Percentiles rank a stretch among this genome's conserved stretches.
Conservation (phyloP, 2,797 vertebrate genomes). For the Urocyon cinereoargenteus region DNA sequence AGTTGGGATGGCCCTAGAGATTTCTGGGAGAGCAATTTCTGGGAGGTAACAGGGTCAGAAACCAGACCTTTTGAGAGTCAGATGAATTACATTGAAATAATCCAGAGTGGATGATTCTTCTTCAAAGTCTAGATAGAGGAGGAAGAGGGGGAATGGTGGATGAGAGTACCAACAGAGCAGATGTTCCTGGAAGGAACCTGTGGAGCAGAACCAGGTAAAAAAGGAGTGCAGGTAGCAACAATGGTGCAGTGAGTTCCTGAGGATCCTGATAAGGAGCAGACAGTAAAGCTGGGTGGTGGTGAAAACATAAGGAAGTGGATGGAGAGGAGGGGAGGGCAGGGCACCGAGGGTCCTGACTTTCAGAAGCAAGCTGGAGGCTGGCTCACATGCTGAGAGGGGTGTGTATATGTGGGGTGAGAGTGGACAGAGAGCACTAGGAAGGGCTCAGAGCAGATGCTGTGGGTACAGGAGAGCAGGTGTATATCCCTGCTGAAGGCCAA, state of each 20-base stretch:
- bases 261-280: background rate
- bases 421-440: background rate
- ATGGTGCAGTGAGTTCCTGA: background rate
- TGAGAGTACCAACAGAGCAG: background rate
- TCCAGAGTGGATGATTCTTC: background rate
- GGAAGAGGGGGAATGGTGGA: background rate
- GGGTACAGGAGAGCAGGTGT: constrained; percentile 42
- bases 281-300: background rate
- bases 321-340: background rate
- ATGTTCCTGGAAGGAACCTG: background rate
- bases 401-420: background rate
- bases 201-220: background rate
- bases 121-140: background rate
- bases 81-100: background rate
- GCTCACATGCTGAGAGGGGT: background rate
- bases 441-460: constrained; percentile 4
- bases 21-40: constrained; percentile 26
- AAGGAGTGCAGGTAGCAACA: background rate
- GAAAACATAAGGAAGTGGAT: background rate
- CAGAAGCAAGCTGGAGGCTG: constrained; percentile 18
- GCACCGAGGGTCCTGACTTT: background rate
- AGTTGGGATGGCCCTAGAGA: background rate
- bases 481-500: background rate
- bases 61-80: background rate
- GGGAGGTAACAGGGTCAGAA: constrained; percentile 24